phyloP scores from a whole-genome alignment of 2,888 invertebrate species.

The Tetragonula carbonaria region DNA sequence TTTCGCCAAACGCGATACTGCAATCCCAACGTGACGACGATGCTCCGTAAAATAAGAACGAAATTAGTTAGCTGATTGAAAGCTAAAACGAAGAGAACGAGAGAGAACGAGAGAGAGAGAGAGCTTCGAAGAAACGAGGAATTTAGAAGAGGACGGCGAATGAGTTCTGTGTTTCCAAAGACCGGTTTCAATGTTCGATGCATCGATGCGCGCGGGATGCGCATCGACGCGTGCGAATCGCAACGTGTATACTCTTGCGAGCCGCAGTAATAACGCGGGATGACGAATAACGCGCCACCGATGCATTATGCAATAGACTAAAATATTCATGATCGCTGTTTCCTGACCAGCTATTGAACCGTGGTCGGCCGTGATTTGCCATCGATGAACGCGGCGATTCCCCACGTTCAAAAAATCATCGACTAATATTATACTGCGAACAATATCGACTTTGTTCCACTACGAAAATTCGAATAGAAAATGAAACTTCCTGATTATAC shows the following conservation, averaged over 20 bases:
- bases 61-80: not conserved
- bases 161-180: not conserved
- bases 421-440: not conserved
- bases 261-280: slow-evolving; percentile 59
- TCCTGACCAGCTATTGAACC: slow-evolving; percentile 54
- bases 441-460: not conserved
- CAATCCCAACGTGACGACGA: slow-evolving; percentile 29
- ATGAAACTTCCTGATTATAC: not conserved
- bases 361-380: slow-evolving; percentile 54
- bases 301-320: slow-evolving; percentile 68
- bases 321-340: slow-evolving; percentile 69
- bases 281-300: slow-evolving; percentile 64
- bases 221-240: slow-evolving; percentile 60
- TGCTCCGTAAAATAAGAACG: slow-evolving; percentile 16
- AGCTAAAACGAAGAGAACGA: not conserved
- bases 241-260: slow-evolving; percentile 42
- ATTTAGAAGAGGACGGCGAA: not conserved
- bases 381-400: slow-evolving; percentile 36
- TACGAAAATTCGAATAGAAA: not conserved
- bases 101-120: too few species aligned
- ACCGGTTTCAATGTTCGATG: slow-evolving; percentile 29
- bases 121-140: not conserved
- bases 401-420: slow-evolving; percentile 39
- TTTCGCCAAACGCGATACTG: slow-evolving; percentile 7
- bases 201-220: slow-evolving; percentile 44